These are phyloP conservation scores for Plagodis dolabraria DNA, from an alignment of 2,888 invertebrate species.

Conservation along the genomic window DNA sequence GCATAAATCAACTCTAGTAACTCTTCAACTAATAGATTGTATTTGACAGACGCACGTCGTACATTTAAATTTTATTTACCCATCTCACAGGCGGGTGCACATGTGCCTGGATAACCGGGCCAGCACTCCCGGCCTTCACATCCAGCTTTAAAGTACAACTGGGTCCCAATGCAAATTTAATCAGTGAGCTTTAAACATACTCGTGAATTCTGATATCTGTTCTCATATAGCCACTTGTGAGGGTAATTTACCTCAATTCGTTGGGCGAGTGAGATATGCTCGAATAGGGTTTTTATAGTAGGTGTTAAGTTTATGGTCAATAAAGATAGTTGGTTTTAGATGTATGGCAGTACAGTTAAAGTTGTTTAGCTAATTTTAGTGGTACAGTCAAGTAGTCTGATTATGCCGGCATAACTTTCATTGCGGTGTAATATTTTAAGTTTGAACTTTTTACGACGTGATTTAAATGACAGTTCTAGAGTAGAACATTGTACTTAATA, in stretches of 20 bases:
- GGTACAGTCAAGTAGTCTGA: too few species aligned
- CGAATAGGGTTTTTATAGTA: slow-evolving; percentile 17
- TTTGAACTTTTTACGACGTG: too few species aligned
- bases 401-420: too few species aligned
- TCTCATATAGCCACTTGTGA: slow-evolving; percentile 29
- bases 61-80: slow-evolving; percentile 42
- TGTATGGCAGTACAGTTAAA: too few species aligned
- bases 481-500: too few species aligned
- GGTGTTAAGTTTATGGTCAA: slow-evolving; percentile 11
- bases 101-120: slow-evolving; percentile 38
- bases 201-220: slow-evolving; percentile 33
- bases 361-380: too few species aligned
- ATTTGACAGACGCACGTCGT: slow-evolving; percentile 28
- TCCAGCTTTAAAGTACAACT: slow-evolving; percentile 48
- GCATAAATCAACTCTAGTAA: too few species aligned
- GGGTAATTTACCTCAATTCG: slow-evolving; percentile 32
- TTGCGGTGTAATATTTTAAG: too few species aligned
- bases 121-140: slow-evolving; percentile 19
- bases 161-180: slow-evolving; percentile 53
- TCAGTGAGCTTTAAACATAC: slow-evolving; percentile 45
- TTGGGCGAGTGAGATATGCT: slow-evolving; percentile 21
- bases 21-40: slow-evolving; percentile 2
- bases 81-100: slow-evolving; percentile 29
- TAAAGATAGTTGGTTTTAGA: slow-evolving; percentile 11
- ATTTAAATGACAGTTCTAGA: too few species aligned